Evolutionary conservation across 2,888 invertebrate species (phyloP), one percentile per base, ranked within the genome.

Genomic region (Chalcis sispes): DNA sequence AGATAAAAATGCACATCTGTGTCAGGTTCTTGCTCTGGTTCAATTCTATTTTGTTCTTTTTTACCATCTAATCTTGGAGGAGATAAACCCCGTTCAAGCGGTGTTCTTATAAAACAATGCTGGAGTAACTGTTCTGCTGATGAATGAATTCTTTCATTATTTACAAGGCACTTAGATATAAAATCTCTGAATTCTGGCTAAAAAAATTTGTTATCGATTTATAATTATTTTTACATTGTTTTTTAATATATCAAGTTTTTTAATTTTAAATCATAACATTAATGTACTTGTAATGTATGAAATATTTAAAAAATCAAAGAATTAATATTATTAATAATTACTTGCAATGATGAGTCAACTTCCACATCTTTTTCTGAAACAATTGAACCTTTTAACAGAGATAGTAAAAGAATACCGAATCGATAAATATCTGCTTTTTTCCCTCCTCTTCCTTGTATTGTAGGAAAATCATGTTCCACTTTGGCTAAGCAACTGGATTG

Each of bases 351-450:
- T 0, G 89, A 85, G 0, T 94, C 93, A 80, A 94, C 90, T 76
- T 92, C 91, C 5, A 91, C 89, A 73, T 90, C 87, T 56, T 89
- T 89, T 59, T 90, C 90, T 18, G 89, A 87, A 5, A 91, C 87
- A 40, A 89, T 87, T 4, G 88, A 85, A 8, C 93, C 92, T 74
- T 91, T 91, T 7, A 93, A 87, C 42, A 95, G 89, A 0, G 94
- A 93, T 15, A 95, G 87, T 29, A 95, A 83, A 74, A 95, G 87
- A 58, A 93, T 89, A 0, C 95, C 95, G 77, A 95, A 91, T 77
- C 93, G 92, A 84, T 92, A 94, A 80, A 96, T 92, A 84, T 95
- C 96, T 79, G 92, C 92, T 79, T 94, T 94, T 88, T 94, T 93
- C 4, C 90, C 92, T n/a, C 90, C 89, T 81, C 90, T 90, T 7